Evolutionary conservation across 2,888 invertebrate species (phyloP).

Genomic region (Dasypogon diadema): DNA sequence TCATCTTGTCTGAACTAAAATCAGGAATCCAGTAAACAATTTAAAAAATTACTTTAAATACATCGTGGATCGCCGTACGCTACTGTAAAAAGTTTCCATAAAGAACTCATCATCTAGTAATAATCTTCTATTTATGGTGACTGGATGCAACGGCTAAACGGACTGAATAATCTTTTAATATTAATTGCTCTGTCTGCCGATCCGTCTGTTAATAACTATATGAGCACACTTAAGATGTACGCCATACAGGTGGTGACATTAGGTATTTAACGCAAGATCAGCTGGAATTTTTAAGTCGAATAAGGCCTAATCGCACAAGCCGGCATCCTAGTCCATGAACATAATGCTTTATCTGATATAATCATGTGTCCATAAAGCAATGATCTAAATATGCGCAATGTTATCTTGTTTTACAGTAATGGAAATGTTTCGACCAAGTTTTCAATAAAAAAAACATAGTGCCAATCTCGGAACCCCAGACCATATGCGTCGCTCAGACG

Average conservation of each 20-base stretch:
- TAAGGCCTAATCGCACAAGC: slow-evolving; percentile 21
- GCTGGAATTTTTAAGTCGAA: slow-evolving; percentile 24
- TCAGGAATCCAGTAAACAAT: no score
- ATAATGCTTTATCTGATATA: slow-evolving; percentile 37
- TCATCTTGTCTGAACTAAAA: no score
- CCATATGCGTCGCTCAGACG: slow-evolving; percentile 13
- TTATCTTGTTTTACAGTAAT: slow-evolving; percentile 49
- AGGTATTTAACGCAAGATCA: slow-evolving; percentile 46
- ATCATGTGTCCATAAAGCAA: slow-evolving; percentile 33
- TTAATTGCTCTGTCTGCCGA: not conserved
- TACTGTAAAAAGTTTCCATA: not conserved
- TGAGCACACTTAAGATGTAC: no score
- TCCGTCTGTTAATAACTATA: no score
- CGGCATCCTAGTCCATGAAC: slow-evolving; percentile 28
- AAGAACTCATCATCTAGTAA: not conserved
- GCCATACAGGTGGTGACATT: slow-evolving; percentile 13
- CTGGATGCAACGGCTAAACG: not conserved
- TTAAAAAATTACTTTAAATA: not conserved
- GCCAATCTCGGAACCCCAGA: not conserved
- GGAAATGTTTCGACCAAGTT: slow-evolving; percentile 21
- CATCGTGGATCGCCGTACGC: no score
- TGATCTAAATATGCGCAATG: slow-evolving; percentile 50
- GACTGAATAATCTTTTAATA: slow-evolving; percentile 7
- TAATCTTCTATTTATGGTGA: not conserved
- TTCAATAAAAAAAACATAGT: slow-evolving; percentile 25